A percentile compares a stretch with the other conserved stretches of the same genome.
phyloP scores from a whole-genome alignment of 1,140 invertebrate species.

The Bicyclus anynana region DNA sequence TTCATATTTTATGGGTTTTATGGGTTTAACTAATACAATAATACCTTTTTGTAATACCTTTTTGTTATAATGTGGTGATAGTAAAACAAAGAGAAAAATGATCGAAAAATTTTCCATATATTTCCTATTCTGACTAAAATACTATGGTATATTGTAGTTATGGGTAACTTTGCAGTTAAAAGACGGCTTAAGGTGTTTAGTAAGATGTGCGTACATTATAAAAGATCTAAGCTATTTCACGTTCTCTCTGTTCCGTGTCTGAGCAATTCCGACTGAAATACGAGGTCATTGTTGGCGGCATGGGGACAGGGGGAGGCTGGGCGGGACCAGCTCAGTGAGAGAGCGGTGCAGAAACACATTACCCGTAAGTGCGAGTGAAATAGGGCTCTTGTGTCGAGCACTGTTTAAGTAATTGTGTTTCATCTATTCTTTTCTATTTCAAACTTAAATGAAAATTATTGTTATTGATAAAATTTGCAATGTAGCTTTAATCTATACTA shows the following conservation, averaged over 20 bases:
- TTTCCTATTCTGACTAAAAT: too few species aligned
- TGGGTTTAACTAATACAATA: too few species aligned
- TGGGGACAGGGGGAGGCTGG: constrained; percentile 38
- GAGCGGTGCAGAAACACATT: constrained; percentile 59
- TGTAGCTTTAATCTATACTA: neutral
- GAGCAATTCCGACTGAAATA: constrained; percentile 74
- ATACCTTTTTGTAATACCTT: too few species aligned
- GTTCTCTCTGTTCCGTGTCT: constrained; percentile 68
- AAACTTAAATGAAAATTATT: constrained; percentile 23
- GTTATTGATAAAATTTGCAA: constrained; percentile 11
- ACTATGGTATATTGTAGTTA: too few species aligned
- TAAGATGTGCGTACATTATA: constrained; percentile 28
- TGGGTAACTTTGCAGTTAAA: too few species aligned
- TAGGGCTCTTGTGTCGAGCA: constrained; percentile 61
- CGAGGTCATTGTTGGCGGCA: constrained; percentile 74
- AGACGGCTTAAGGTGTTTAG: constrained; percentile 17
- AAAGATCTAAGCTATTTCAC: constrained; percentile 56
- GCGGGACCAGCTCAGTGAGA: constrained; percentile 40
- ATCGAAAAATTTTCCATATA: too few species aligned
- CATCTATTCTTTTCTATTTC: constrained; percentile 50
- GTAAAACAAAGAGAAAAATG: too few species aligned
- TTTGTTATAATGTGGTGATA: too few species aligned
- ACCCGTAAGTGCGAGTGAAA: constrained; percentile 67
- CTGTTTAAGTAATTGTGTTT: constrained; percentile 70
- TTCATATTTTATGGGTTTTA: too few species aligned